A percentile compares a stretch with the other conserved stretches of the same genome.
Evolutionary conservation across 2,797 vertebrate species (phyloP).

Genomic region (Bufotes viridis): DNA sequence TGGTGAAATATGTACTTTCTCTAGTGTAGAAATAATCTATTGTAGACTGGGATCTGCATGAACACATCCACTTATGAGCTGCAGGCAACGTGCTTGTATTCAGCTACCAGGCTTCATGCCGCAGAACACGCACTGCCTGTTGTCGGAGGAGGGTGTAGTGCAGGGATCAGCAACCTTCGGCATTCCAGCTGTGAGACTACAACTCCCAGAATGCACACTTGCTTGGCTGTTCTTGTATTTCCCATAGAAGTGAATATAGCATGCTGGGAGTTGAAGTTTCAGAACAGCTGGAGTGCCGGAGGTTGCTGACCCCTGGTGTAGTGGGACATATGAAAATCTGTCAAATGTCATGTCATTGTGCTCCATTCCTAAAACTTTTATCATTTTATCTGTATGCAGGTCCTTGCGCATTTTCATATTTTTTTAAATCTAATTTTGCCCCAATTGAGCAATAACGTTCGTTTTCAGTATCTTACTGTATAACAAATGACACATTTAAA

Average conservation of each 20-base stretch:
- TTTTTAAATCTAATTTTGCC: not conserved
- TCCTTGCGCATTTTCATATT: not conserved
- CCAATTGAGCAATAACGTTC: not conserved
- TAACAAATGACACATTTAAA: not conserved
- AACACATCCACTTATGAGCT: not conserved
- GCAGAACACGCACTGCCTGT: not conserved
- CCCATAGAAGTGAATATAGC: too few species aligned
- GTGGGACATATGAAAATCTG: not conserved
- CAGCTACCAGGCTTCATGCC: not conserved
- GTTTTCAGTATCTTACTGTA: not conserved
- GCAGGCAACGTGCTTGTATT: not conserved
- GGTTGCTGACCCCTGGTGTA: too few species aligned
- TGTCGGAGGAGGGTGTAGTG: too few species aligned
- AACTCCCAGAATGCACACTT: too few species aligned
- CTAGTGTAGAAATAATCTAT: not conserved
- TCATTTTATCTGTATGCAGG: not conserved
- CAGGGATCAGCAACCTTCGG: too few species aligned
- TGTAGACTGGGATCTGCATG: not conserved
- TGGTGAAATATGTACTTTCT: not conserved
- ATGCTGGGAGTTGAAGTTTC: too few species aligned
- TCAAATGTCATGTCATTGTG: not conserved
- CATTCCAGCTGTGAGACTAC: too few species aligned
- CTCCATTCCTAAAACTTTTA: not conserved
- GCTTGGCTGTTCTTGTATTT: too few species aligned
- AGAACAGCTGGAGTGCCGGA: too few species aligned